Conservation (phyloP, 2,113 vertebrate species). For the Microcebus murinus region DNA sequence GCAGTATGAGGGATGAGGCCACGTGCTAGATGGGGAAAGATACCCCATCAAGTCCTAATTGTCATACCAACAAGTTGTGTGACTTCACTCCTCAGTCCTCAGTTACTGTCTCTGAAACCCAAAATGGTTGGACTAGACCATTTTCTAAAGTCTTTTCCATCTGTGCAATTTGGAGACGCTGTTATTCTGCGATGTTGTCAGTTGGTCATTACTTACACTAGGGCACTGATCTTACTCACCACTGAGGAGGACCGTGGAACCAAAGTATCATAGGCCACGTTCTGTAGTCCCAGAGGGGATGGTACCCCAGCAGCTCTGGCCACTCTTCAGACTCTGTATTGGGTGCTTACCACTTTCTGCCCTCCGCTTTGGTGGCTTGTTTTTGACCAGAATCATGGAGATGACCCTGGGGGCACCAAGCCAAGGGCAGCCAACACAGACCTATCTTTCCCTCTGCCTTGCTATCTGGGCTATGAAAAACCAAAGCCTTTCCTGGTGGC, state of each 20-base stretch:
- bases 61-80: not conserved
- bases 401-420: not conserved
- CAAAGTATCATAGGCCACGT: not conserved
- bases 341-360: not conserved
- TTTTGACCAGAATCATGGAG: slow-evolving; percentile 45
- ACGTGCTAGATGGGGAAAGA: accelerated
- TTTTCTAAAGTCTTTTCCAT: not conserved
- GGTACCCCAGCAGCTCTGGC: not conserved
- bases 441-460: not conserved
- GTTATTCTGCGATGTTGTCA: not conserved
- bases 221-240: not conserved
- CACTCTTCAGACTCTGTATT: not conserved
- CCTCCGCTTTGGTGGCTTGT: not conserved
- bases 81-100: not conserved
- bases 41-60: not conserved
- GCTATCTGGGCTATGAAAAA: not conserved
- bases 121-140: not conserved
- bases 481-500: not conserved
- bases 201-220: not conserved
- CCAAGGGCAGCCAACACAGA: not conserved
- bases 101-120: not conserved
- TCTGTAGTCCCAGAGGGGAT: not conserved
- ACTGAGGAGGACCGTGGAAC: not conserved
- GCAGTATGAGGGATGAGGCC: not conserved
- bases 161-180: not conserved